Base-by-base conservation (phyloP, 2,888 invertebrate species). In the Falcaria lacertinaria region DNA sequence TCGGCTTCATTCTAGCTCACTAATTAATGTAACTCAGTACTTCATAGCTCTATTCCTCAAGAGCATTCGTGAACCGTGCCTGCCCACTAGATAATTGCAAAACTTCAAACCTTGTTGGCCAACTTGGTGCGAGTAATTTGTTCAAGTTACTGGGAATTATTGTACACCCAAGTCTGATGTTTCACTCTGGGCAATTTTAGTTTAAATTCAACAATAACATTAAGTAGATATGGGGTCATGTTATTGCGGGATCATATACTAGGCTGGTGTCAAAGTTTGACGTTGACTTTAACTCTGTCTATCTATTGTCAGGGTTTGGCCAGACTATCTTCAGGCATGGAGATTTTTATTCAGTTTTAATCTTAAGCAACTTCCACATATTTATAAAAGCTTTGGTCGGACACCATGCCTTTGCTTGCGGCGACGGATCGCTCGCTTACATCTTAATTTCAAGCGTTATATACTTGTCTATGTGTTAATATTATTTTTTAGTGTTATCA, bases 71-170 rank as follows among this genome's bases (percentile, higher is more conserved):
- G 22, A 14, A 22, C 22, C 13, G 36, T 16, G 22, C 13, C 22
- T 8, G 22, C 13, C 37, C 22, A 15, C 15, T 40, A 40, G 39
- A 40, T 45, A 49, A 45, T 49, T 49, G 42, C 42, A 42, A 45
- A 49, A 49, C 48, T 49, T 49, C 34, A 43, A 42, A 34, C 43
- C 34, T 32, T 19, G 36, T 36, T 36, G 38, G 17, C 15, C 22
- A 25, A 39, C 37, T 34, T 34, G 16, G 38, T 15, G 41, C 33
- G 19, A 38, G 39, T 42, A 41, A 46, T 44, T 44, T 33, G 32
- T 33, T 28, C 28, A 41, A 33, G 41, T 34, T 39, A 43, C 43
- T 36, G 15, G 40, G 34, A 48, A 45, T 49, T 45, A 45, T 49
- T 43, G 39, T 40, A 40, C 39, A 40, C 41, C 42, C 17, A 35